Conservation (phyloP, 2,113 vertebrate species). For the Cyrtonyx montezumae region DNA sequence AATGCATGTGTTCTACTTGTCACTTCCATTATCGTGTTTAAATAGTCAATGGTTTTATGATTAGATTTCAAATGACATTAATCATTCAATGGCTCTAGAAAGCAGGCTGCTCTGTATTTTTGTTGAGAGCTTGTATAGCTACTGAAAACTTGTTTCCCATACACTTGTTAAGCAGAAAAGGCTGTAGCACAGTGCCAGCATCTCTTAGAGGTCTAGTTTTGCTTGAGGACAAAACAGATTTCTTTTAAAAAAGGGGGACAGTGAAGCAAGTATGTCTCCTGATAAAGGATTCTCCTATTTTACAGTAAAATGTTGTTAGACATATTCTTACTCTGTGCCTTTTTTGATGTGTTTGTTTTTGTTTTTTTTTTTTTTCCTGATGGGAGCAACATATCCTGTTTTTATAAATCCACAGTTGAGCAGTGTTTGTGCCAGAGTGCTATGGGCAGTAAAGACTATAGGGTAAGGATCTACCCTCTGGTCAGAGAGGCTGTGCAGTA, state of each 20-base stretch:
- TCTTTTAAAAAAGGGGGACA: not conserved
- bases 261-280: not conserved
- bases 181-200: not conserved
- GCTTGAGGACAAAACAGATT: not conserved
- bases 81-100: not conserved
- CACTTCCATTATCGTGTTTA: slow-evolving; percentile 12
- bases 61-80: slow-evolving; percentile 36
- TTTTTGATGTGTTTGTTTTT: not conserved
- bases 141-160: not conserved
- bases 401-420: not conserved
- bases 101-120: not conserved
- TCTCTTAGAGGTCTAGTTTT: not conserved
- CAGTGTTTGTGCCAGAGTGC: not conserved
- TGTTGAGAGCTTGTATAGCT: not conserved
- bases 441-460: not conserved
- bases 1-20: not conserved
- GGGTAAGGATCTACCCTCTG: not conserved
- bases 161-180: not conserved
- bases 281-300: not conserved
- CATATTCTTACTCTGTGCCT: not conserved
- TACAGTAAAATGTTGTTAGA: not conserved
- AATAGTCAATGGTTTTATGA: slow-evolving; percentile 19
- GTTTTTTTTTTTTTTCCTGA: not conserved
- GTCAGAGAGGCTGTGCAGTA: not conserved
- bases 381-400: not conserved